Conservation (phyloP, 2,113 vertebrate genomes). For the Tyto alba region DNA sequence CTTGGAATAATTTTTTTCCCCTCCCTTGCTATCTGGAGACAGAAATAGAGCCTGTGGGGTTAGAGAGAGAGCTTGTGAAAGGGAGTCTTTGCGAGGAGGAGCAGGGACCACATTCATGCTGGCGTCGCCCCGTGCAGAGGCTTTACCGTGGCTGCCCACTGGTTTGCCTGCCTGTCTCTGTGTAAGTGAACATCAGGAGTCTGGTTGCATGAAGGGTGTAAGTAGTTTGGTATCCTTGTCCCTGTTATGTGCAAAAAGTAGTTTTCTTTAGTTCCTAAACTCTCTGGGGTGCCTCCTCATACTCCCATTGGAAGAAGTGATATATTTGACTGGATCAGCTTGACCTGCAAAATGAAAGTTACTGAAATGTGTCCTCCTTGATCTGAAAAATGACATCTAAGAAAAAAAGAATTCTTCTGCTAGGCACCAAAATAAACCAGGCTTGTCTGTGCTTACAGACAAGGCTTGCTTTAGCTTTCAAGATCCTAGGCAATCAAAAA, state of each 20-base stretch:
- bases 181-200: background rate
- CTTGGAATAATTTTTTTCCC: background rate
- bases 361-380: background rate
- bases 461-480: background rate
- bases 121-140: fast-evolving
- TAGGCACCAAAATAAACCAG: background rate
- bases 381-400: background rate
- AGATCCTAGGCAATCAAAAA: background rate
- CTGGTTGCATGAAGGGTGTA: background rate
- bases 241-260: background rate
- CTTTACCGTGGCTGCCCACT: fast-evolving
- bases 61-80: background rate
- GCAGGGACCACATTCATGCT: fast-evolving
- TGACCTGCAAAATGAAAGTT: background rate
- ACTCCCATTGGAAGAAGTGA: background rate
- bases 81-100: background rate
- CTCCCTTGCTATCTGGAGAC: background rate
- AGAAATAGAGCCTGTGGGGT: background rate
- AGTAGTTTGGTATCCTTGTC: background rate
- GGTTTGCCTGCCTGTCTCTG: fast-evolving
- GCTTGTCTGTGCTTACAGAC: background rate
- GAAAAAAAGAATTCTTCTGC: background rate
- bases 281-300: background rate
- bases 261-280: background rate
- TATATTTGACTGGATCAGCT: background rate